Percentiles rank a stretch among this genome's conserved stretches.
These are phyloP conservation scores for Spea multiplicata DNA, from an alignment of 2,113 vertebrate genomes.

Conservation along the genomic window DNA sequence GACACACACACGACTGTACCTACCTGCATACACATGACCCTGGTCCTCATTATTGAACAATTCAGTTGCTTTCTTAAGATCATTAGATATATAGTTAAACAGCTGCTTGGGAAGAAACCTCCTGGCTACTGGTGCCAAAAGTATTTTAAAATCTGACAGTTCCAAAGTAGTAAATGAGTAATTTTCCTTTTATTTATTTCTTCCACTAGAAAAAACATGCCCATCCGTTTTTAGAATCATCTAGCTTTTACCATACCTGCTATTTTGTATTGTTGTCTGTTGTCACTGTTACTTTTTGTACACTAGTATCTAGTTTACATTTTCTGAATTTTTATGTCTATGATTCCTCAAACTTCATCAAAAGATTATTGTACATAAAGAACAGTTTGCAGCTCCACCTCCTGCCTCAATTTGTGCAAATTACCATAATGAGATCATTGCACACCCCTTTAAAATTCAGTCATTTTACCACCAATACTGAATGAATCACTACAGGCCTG, in stretches of 20 bases:
- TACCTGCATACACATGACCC: too few relatives aligned
- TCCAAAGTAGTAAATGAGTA: background rate
- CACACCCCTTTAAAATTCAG: constrained; percentile 4
- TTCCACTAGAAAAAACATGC: background rate
- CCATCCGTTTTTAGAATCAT: background rate
- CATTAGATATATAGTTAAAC: too few relatives aligned
- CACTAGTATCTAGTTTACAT: too few relatives aligned
- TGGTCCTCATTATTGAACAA: too few relatives aligned
- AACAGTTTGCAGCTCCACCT: background rate
- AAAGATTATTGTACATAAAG: background rate
- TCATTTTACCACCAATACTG: background rate
- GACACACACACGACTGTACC: too few relatives aligned
- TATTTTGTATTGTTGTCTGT: background rate
- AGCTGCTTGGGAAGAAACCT: too few relatives aligned
- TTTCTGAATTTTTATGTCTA: too few relatives aligned
- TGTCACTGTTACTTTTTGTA: background rate
- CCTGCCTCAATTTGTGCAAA: background rate
- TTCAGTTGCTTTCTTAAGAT: too few relatives aligned
- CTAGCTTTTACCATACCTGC: background rate
- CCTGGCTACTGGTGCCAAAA: too few relatives aligned
- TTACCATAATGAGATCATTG: constrained; percentile 29
- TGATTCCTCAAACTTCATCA: too few relatives aligned
- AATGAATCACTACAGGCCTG: constrained; percentile 6
- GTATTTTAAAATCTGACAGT: too few relatives aligned
- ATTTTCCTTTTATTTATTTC: background rate